Evolutionary conservation across 2,797 vertebrate species (phyloP).

Genomic region (Sebastes kiyomatsui): DNA sequence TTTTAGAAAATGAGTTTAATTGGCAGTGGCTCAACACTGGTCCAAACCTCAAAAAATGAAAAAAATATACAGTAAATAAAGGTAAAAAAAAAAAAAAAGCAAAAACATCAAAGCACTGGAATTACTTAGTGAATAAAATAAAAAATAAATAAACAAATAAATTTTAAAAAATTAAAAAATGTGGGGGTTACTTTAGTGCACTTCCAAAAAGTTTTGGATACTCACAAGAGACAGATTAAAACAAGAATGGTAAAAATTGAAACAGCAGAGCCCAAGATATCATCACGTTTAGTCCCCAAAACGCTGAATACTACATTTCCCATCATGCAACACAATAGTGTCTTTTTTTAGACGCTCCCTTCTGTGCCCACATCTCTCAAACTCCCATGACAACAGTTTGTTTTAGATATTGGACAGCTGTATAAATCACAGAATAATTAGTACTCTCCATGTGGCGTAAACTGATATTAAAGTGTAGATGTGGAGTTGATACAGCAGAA

Average conservation of each 20-base stretch:
- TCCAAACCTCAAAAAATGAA: background rate
- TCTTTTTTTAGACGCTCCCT: no score
- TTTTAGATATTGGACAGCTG: background rate
- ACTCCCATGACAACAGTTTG: background rate
- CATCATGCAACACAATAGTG: no score
- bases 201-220: background rate
- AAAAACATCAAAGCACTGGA: no score
- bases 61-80: no score
- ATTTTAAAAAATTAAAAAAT: accelerated
- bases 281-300: accelerated
- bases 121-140: no score
- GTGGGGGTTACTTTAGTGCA: background rate
- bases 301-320: background rate
- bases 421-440: background rate
- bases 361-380: background rate
- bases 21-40: accelerated
- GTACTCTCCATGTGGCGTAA: background rate
- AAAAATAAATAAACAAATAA: no score
- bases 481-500: background rate
- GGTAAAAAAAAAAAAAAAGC: no score
- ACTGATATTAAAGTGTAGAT: background rate
- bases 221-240: no score
- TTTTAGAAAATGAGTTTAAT: background rate
- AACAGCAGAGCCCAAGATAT: no score
- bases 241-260: no score